phyloP scores from a whole-genome alignment of 2,888 invertebrate species.

The Scaptodrosophila latifasciaeformis region DNA sequence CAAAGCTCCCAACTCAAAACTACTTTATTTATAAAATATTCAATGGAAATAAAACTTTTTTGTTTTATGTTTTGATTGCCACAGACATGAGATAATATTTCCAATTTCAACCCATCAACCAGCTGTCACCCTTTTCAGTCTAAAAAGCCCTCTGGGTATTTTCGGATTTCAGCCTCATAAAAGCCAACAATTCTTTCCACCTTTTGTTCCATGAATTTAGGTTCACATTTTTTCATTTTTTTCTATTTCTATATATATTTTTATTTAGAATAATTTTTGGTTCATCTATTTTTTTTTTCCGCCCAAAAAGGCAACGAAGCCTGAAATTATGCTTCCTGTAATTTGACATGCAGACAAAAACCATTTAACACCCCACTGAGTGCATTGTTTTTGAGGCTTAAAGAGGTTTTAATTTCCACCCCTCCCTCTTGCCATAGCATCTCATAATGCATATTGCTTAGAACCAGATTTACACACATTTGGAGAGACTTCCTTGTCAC shows the following conservation, averaged over 20 bases:
- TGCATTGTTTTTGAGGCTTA: constrained; percentile 47
- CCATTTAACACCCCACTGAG: constrained; percentile 62
- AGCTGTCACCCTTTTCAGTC: too few relatives aligned
- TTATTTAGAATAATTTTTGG: too few relatives aligned
- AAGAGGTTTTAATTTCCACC: too few relatives aligned
- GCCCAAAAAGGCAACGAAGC: constrained; percentile 58
- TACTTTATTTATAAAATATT: too few relatives aligned
- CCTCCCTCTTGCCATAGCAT: constrained; percentile 25
- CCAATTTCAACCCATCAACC: too few relatives aligned
- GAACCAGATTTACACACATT: not conserved
- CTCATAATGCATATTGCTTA: constrained; percentile 40
- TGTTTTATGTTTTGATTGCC: constrained; percentile 15
- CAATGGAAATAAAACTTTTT: too few relatives aligned
- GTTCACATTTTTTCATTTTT: constrained; percentile 2
- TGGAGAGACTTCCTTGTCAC: constrained; percentile 6
- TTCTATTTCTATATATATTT: constrained; percentile 9
- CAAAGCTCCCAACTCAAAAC: not conserved
- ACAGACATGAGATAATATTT: too few relatives aligned
- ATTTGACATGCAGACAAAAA: constrained; percentile 64
- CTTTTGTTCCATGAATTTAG: too few relatives aligned
- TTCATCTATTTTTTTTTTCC: constrained; percentile 2
- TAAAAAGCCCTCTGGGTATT: too few relatives aligned
- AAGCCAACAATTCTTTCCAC: too few relatives aligned
- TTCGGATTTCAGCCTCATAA: too few relatives aligned
- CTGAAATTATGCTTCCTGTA: constrained; percentile 65